phyloP scores from a whole-genome alignment of 1,140 invertebrate species.

The Lepidurus apus region DNA sequence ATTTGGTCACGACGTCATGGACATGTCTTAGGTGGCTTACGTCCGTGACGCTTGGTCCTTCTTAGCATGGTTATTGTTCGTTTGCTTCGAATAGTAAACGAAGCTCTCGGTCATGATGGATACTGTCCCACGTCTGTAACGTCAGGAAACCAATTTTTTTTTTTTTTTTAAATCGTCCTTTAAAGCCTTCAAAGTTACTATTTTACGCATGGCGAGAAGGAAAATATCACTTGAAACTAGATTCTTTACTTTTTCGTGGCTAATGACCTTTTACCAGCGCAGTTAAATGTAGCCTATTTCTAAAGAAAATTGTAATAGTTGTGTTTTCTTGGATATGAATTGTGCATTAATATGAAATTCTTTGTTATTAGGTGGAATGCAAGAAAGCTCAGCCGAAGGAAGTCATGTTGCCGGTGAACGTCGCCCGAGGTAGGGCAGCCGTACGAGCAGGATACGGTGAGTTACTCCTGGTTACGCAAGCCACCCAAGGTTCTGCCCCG shows the following conservation, averaged over 20 bases:
- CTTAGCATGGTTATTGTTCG: too few relatives aligned
- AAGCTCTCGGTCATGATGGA: too few relatives aligned
- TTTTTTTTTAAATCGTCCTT: too few relatives aligned
- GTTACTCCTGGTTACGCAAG: slow-evolving; percentile 73
- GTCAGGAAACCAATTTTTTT: too few relatives aligned
- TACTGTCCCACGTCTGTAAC: too few relatives aligned
- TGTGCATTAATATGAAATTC: background rate
- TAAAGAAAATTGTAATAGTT: background rate
- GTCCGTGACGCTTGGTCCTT: too few relatives aligned
- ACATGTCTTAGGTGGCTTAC: too few relatives aligned
- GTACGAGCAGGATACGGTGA: slow-evolving; percentile 86
- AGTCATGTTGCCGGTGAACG: slow-evolving; percentile 93
- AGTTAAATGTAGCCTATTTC: background rate
- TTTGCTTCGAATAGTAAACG: too few relatives aligned
- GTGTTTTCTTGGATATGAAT: background rate
- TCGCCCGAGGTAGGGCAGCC: slow-evolving; percentile 86
- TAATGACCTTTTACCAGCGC: background rate
- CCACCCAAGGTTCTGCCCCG: slow-evolving; percentile 43
- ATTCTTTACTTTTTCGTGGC: background rate
- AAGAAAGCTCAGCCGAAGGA: slow-evolving; percentile 99
- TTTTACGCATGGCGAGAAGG: background rate
- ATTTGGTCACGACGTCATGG: too few relatives aligned
- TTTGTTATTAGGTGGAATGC: slow-evolving; percentile 59
- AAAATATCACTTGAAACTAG: background rate
- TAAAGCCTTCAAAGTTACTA: too few relatives aligned